Base-by-base conservation (phyloP, 1,140 invertebrate genomes). In the Hylaeus volcanicus region DNA sequence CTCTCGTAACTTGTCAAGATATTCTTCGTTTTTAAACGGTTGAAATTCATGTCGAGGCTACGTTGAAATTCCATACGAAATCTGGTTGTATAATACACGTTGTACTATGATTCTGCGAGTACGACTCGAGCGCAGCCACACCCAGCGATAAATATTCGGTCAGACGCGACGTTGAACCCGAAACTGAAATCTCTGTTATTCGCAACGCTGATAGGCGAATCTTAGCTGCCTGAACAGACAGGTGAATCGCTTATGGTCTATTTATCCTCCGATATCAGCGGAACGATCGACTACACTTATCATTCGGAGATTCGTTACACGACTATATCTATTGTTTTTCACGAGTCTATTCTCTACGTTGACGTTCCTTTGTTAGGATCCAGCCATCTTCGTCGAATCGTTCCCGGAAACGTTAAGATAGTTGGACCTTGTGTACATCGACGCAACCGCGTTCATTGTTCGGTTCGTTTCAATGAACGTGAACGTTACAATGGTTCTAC, bases 301-400 rank as follows among this genome's bases (percentile, higher is more conserved):
- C 66, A 78, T 58, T 78, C 80, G 71, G 37, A 61, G 78, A 77
- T 39, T 70, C 51, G 74, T 45, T 45, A 63, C 69, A 77, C 37
- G 64, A 15, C 39, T 2, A 5, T 63, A 12, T 41, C 11, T 4
- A 39, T 14, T 15, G 37, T 14, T 5, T 64, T 5, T 43, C 11
- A 51, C 4, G 8, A 60, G 26, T 60, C n/a, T 60, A 60, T 60
- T 60, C 26, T 6, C n/a, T 37, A n/a, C 8, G 5, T 60, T 37
- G 26, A 15, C 26, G 8, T 37, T 60, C 58, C 26, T 26, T 26
- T 26, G 26, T 26, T 26, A 26, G 26, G 26, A 26, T 26, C 26
- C 0, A 26, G 26, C 26, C 26, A 26, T 26, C n/a, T 60, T 12
- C 58, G 26, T 60, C 2, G 58, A 15, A n/a, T 15, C 8, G 9